phyloP scores from a whole-genome alignment of 2,113 vertebrate genomes.

The Aphelocoma coerulescens region DNA sequence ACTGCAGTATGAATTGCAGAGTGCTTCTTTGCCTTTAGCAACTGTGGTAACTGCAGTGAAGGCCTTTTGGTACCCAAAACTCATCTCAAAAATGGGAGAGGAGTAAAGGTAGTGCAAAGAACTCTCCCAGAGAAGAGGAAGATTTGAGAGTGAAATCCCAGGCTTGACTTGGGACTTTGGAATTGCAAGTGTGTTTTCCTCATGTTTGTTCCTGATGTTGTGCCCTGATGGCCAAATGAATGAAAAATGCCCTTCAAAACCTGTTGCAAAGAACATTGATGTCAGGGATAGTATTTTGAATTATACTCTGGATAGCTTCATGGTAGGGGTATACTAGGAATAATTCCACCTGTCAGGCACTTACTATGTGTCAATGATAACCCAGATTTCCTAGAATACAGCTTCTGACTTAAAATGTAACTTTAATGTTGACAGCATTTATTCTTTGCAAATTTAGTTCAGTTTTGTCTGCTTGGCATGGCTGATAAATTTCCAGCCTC shows the following conservation, averaged over 20 bases:
- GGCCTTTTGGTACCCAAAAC: neutral
- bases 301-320: neutral
- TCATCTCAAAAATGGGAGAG: neutral
- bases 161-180: neutral
- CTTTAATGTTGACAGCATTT: neutral
- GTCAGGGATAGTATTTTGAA: neutral
- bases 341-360: neutral
- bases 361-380: neutral
- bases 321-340: neutral
- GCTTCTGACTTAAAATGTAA: neutral
- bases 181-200: neutral
- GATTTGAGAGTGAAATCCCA: neutral
- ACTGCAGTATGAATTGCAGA: neutral
- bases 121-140: neutral
- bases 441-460: neutral
- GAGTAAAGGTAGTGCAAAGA: neutral
- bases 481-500: neutral
- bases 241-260: neutral
- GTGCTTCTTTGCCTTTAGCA: neutral
- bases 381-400: neutral
- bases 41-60: neutral
- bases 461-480: neutral
- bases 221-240: neutral
- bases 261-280: neutral
- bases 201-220: neutral